Evolutionary conservation across 2,797 vertebrate genomes (phyloP).

Genomic region (Tinamus major): DNA sequence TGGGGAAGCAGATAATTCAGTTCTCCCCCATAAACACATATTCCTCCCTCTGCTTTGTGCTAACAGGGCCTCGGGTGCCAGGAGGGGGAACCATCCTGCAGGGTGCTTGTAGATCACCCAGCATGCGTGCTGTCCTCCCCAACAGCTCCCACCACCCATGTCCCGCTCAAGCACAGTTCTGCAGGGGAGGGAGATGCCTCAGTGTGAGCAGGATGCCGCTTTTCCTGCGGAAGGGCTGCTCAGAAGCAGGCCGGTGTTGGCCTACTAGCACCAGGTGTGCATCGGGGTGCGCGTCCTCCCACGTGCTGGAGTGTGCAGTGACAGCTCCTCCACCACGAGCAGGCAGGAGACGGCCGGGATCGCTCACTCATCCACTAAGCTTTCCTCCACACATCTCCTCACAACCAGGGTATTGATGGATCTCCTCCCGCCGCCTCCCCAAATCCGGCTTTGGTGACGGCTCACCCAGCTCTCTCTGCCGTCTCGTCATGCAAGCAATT

Average conservation of each 20-base stretch:
- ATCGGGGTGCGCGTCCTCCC: background rate
- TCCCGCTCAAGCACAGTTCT: background rate
- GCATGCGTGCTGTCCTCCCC: background rate
- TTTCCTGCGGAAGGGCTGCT: background rate
- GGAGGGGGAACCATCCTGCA: background rate
- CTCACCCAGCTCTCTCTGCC: background rate
- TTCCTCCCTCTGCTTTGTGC: rapidly evolving
- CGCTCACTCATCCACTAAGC: background rate
- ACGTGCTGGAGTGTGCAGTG: background rate
- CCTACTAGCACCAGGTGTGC: rapidly evolving
- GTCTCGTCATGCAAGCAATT: slow-evolving; percentile 51
- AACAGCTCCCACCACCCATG: rapidly evolving
- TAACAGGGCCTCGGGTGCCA: background rate
- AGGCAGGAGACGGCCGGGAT: rapidly evolving
- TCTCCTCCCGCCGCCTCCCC: background rate
- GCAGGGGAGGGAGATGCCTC: rapidly evolving
- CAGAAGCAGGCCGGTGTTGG: rapidly evolving
- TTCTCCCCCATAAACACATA: background rate
- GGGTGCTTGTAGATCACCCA: background rate
- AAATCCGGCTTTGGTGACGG: background rate
- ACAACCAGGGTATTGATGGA: background rate
- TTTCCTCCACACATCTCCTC: background rate
- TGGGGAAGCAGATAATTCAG: slow-evolving; percentile 23
- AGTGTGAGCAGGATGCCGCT: rapidly evolving
- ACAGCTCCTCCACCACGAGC: background rate